Conservation (phyloP, 2,888 invertebrate species). For the Belgica antarctica region DNA sequence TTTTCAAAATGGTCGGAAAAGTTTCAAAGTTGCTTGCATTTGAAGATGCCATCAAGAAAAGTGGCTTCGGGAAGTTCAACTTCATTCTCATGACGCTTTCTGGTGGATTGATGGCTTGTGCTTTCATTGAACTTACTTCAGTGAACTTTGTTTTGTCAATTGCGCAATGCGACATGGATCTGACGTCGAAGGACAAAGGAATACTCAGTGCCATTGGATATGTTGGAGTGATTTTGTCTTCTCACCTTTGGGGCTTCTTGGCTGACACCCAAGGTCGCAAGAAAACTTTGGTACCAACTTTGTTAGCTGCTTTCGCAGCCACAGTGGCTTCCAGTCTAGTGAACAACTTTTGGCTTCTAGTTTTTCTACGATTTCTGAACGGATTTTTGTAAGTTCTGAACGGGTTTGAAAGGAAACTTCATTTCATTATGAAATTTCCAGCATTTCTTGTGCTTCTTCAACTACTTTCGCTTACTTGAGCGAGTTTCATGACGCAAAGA, state of each 20-base stretch:
- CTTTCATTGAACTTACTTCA: constrained; percentile 11
- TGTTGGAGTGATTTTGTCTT: constrained; percentile 46
- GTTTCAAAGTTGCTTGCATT: no score
- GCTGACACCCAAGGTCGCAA: constrained; percentile 59
- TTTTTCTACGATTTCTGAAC: constrained; percentile 57
- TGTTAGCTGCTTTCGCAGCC: constrained; percentile 55
- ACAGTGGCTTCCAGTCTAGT: constrained; percentile 58
- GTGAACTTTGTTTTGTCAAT: constrained; percentile 7
- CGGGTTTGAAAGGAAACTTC: not conserved
- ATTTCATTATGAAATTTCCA: constrained; percentile 45
- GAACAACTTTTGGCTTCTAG: constrained; percentile 56
- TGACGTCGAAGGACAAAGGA: constrained; percentile 26
- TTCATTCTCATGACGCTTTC: not conserved
- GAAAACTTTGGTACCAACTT: constrained; percentile 55
- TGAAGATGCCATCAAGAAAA: constrained; percentile 27
- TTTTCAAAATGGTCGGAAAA: no score
- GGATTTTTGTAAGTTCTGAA: constrained; percentile 56
- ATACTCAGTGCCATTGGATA: constrained; percentile 17
- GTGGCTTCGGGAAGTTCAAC: constrained; percentile 31
- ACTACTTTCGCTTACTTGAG: constrained; percentile 55
- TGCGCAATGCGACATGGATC: constrained; percentile 29
- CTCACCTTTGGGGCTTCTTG: constrained; percentile 60
- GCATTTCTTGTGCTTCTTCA: constrained; percentile 55
- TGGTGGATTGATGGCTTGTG: constrained; percentile 11
- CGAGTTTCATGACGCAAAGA: constrained; percentile 52